Base-by-base conservation (phyloP, 2,113 vertebrate species). In the Piaya cayana region DNA sequence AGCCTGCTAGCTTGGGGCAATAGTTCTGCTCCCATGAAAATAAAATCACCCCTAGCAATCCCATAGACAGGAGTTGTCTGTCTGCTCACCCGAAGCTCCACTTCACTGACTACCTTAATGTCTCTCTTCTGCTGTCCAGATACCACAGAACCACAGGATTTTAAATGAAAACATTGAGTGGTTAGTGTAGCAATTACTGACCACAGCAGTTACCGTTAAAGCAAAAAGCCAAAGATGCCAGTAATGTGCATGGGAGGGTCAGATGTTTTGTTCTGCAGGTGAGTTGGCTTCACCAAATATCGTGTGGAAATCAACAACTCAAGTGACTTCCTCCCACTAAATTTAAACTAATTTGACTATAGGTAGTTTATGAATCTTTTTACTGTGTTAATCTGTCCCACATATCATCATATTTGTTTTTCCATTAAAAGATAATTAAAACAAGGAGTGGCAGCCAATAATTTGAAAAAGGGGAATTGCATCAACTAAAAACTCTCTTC, bases 351-450 rank as follows among this genome's bases (percentile, higher is more conserved):
- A n/a, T 82, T 45, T 62, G 39, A 58, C 74, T 32, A 42, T 42
- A 76, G 89, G 69, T 34, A n/a, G 9, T 34, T 72, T 59, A 85
- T 87, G 78, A 42, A 29, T 42, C 29, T 86, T 63, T 76, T 52
- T 13, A 7, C 29, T 43, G 15, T 32, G 37, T 45, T 87, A 50
- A 50, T 77, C 8, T 2, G 63, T 29, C 21, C 58, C 67, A 12
- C 1, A 2, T 11, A 25, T 23, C 58, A 23, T 67, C 63, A n/a
- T 79, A 37, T 45, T 82, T 82, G 26, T 1, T 87, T 74, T 69
- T 21, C 34, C 49, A 72, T 76, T 83, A 59, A 37, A 83, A 77
- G 55, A n/a, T 52, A 94, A 93, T 93, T 77, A 83, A 88, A 67
- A 45, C 56, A 68, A 95, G 85, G 7, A 72, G n/a, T 1, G 0